Base-by-base conservation (phyloP, 2,797 vertebrate species). In the Nannoperca obscura region DNA sequence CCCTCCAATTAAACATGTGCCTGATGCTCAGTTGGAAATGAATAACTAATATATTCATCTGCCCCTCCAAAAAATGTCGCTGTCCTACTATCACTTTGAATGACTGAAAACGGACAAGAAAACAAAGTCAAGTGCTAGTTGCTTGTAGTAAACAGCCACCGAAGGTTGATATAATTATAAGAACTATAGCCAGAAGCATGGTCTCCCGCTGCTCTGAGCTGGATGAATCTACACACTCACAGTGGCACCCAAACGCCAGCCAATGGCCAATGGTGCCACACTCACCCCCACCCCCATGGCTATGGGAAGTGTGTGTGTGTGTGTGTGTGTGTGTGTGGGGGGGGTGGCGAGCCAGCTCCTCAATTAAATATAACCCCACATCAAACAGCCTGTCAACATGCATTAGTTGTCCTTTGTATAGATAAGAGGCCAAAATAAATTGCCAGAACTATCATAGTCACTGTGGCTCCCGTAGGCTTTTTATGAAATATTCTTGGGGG, bases 341-440 rank as follows among this genome's bases (percentile, higher is more conserved):
- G 81, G 74, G 74, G 72, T 47, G 38, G 73, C 76, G 38, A 91
- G 87, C 86, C 90, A 91, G 88, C 88, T 91, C 81, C 87, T 93
- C 91, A 93, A 92, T 95, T 94, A 94, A 94, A 93, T 89, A 92
- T 92, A 93, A 92, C 89, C 91, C 91, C 81, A 92, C 93, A 95
- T 95, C 92, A 95, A 94, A 94, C 88, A 9, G 83, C 73, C 88
- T 93, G 94, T 94, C 93, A 92, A 86, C 90, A 86, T 92, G 91
- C 82, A 89, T 95, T 93, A 94, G 89, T 81, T 80, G 76, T 55
- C 88, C 88, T 92, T 94, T 93, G 92, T 93, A 84, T 75, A 84
- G 92, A 94, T 92, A 90, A 94, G 90, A 92, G 91, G 88, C 86
- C 76, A 86, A 87, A 87, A 89, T 90, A 89, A 89, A 90, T 91